Conservation (phyloP, 2,888 invertebrate genomes). For the Cephus spinipes region DNA sequence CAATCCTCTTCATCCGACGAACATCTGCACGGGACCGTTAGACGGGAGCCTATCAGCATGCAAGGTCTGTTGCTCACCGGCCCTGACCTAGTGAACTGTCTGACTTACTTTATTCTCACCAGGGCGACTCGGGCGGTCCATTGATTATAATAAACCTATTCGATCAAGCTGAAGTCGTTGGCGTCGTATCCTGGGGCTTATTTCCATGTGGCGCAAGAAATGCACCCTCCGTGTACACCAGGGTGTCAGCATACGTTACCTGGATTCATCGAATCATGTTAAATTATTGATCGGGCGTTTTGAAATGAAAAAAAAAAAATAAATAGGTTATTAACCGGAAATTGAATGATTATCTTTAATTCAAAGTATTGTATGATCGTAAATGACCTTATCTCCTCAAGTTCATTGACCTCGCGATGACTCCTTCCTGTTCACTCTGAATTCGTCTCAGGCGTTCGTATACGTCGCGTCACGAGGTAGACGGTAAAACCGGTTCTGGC, state of each 20-base stretch:
- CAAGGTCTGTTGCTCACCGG: slow-evolving; percentile 39
- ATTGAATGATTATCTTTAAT: not conserved
- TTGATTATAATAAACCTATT: slow-evolving; percentile 46
- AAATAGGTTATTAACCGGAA: not conserved
- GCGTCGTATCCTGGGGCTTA: slow-evolving; percentile 64
- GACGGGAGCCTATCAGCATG: slow-evolving; percentile 66
- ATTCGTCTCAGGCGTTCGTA: not conserved
- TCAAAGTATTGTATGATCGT: not conserved
- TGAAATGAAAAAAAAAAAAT: not conserved
- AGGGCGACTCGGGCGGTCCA: slow-evolving; percentile 66
- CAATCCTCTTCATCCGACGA: slow-evolving; percentile 55
- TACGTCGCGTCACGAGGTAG: not conserved
- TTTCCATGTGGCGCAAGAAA: slow-evolving; percentile 58
- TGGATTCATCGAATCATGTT: slow-evolving; percentile 53
- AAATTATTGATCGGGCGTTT: slow-evolving; percentile 24
- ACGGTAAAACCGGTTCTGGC: not conserved
- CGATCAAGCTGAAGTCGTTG: slow-evolving; percentile 53
- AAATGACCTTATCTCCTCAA: not conserved
- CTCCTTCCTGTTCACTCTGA: not conserved
- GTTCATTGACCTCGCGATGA: not conserved
- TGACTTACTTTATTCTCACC: not conserved
- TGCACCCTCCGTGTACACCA: slow-evolving; percentile 61
- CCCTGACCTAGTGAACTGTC: not conserved
- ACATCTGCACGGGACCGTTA: slow-evolving; percentile 67
- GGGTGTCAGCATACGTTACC: slow-evolving; percentile 56